Evolutionary conservation across 2,113 vertebrate species (phyloP), one percentile per base, ranked within the genome.

Genomic region (Cyprinodon tularosa): DNA sequence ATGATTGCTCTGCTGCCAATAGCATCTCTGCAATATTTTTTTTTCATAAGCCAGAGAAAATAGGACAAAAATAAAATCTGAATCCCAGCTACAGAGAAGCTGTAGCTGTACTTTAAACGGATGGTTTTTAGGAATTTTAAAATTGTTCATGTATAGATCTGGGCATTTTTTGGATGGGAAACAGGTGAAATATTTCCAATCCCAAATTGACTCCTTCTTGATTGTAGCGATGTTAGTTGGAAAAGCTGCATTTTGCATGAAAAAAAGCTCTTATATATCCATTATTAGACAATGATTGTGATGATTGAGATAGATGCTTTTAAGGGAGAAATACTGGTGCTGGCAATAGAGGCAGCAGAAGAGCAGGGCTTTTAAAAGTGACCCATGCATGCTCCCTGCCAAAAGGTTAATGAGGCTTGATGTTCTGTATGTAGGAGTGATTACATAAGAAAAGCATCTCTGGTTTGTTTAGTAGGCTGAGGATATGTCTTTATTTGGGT

Each of bases 391-490:
- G 81, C 62, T 70, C n/a, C n/a, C 2, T 77, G 86, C 45, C 82
- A 88, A 87, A 86, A 88, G 90, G 90, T 92, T 93, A 89, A 92
- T 86, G 84, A 82, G 65, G 62, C 84, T 80, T 45, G 13, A 40
- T 44, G 38, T 61, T 78, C 74, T 39, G 70, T 40, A 45, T 77
- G 77, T 72, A 74, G 76, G 78, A 78, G 80, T 87, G 85, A 90
- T 88, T 88, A 78, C 77, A 66, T 71, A 77, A 57, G 71, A 60
- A 68, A 66, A 81, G 68, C 74, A 74, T 68, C 74, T 57, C 77
- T 66, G 85, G 60, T 48, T 72, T 71, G 72, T 64, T 84, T 66
- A 64, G 42, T 77, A 53, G 60, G 68, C 70, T 12, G 17, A 77
- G 44, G 44, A 66, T 4, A 22, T 50, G 4, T 0, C n/a, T 66